Evolutionary conservation across 2,113 vertebrate genomes (phyloP).

Genomic region (Columba livia): DNA sequence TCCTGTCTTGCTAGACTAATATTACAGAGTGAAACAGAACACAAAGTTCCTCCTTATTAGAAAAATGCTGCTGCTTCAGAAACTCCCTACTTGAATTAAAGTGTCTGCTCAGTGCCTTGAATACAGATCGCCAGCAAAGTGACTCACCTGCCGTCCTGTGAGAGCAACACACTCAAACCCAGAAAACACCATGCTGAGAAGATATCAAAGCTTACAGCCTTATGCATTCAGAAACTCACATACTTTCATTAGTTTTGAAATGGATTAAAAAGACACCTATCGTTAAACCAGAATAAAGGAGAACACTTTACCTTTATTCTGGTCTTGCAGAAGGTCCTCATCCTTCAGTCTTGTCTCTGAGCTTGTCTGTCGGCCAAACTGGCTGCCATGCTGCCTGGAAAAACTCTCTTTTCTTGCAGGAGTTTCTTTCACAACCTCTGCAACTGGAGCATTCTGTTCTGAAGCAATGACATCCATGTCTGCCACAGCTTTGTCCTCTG

Average conservation of each 20-base stretch:
- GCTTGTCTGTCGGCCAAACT: neutral
- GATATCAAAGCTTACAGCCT: neutral
- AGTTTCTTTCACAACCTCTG: neutral
- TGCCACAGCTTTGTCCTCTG: neutral
- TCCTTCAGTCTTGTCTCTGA: neutral
- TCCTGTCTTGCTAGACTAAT: neutral
- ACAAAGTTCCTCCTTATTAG: conserved; percentile 13
- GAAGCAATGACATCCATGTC: neutral
- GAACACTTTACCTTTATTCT: conserved; percentile 29
- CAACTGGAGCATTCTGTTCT: neutral
- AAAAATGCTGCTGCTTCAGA: conserved; percentile 28
- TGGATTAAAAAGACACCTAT: neutral
- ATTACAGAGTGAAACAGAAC: conserved; percentile 35
- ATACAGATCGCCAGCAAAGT: conserved; percentile 1
- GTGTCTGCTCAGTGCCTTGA: conserved; percentile 9
- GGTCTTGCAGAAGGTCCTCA: neutral
- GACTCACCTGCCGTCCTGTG: neutral
- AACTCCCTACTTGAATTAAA: conserved; percentile 29
- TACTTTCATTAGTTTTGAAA: neutral
- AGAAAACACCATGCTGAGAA: neutral
- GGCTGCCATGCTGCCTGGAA: neutral
- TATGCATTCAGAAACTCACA: neutral
- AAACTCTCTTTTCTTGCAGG: neutral
- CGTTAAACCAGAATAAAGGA: neutral
- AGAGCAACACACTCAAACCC: neutral